Evolutionary conservation across 2,797 vertebrate species (phyloP).

Genomic region (Amblyopsis hoosieri): DNA sequence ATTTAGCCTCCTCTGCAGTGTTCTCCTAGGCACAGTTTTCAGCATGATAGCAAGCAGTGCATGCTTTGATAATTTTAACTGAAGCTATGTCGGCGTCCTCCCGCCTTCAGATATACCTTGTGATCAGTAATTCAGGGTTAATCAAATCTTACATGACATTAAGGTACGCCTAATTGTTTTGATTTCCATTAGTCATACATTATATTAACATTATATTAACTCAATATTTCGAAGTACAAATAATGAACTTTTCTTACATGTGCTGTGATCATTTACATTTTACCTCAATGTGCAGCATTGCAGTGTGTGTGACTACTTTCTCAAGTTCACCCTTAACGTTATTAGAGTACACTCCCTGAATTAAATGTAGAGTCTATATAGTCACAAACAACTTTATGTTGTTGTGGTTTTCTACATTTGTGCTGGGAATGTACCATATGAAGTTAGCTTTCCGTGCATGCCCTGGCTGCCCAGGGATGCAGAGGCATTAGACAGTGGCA

Average conservation of each 20-base stretch:
- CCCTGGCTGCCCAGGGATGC: constrained; percentile 13
- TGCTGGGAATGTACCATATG: constrained; percentile 22
- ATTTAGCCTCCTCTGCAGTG: background rate
- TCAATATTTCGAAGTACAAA: no score
- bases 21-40: background rate
- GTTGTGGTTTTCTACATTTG: constrained; percentile 32
- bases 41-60: background rate
- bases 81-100: no score
- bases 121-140: no score
- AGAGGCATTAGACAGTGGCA: constrained; percentile 28
- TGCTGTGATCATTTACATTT: background rate
- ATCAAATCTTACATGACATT: no score
- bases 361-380: background rate
- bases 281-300: background rate
- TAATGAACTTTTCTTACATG: no score
- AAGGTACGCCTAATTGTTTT: no score
- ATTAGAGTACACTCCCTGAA: background rate
- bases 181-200: background rate
- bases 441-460: no score
- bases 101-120: no score
- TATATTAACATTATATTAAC: background rate
- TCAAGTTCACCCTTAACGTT: background rate
- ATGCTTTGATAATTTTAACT: background rate
- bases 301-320: background rate
- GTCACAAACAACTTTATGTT: no score